phyloP scores from a whole-genome alignment of 37 sponge, comb jelly and placozoan genomes.

The Theonella swinhoei region DNA sequence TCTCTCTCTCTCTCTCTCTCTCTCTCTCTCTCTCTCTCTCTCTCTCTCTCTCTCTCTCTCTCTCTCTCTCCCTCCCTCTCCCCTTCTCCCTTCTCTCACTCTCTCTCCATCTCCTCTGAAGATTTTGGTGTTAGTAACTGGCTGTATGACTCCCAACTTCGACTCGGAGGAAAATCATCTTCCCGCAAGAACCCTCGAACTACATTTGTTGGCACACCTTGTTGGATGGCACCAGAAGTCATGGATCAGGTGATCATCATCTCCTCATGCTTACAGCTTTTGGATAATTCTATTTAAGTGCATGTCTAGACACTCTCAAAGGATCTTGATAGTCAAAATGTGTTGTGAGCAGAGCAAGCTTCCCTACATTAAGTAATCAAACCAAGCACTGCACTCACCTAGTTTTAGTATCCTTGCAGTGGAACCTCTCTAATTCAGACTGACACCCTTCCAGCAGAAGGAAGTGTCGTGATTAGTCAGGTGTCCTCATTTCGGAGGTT shows the following conservation, averaged over 20 bases:
- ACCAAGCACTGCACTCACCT: no score
- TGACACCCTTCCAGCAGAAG: no score
- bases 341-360: no score
- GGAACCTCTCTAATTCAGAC: no score
- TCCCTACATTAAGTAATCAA: no score
- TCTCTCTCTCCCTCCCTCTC: conserved; percentile 28
- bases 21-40: not conserved
- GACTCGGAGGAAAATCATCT: conserved; percentile 37
- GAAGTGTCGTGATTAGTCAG: no score
- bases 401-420: no score
- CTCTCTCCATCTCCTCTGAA: not conserved
- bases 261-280: no score
- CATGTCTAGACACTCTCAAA: no score
- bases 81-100: not conserved
- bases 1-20: not conserved
- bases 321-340: no score
- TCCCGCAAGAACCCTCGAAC: conserved; percentile 69
- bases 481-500: no score
- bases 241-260: conserved; percentile 88
- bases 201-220: conserved; percentile 98
- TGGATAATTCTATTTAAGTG: no score
- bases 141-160: conserved; percentile 51
- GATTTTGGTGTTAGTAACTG: conserved; percentile 97
- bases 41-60: conserved; percentile 8
- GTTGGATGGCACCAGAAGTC: conserved; percentile 99